phyloP scores from a whole-genome alignment of 1,140 invertebrate genomes.

The Drosophila santomea region DNA sequence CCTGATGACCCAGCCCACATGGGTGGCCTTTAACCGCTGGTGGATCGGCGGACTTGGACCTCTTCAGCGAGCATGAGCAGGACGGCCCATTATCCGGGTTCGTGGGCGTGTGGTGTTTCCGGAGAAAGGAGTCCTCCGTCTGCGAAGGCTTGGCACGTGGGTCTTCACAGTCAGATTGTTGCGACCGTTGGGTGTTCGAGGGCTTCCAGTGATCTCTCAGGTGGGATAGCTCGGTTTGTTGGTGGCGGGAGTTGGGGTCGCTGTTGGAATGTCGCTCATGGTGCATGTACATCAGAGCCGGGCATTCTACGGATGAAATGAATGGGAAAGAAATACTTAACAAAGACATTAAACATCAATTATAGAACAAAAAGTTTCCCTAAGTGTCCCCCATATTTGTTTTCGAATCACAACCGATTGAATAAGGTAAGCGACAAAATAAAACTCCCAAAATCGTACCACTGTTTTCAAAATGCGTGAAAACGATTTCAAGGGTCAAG shows the following conservation, averaged over 20 bases:
- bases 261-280: slow-evolving; percentile 50
- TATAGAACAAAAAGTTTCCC: too few relatives aligned
- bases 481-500: too few relatives aligned
- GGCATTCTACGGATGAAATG: slow-evolving; percentile 38
- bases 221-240: slow-evolving; percentile 60
- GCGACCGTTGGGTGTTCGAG: too few relatives aligned
- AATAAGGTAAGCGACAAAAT: not conserved
- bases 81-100: not conserved
- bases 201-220: slow-evolving; percentile 26
- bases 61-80: not conserved
- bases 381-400: too few relatives aligned
- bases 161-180: not conserved
- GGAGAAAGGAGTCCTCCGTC: slow-evolving; percentile 46
- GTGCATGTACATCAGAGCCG: slow-evolving; percentile 69
- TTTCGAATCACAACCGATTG: not conserved
- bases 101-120: slow-evolving; percentile 3
- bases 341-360: too few relatives aligned
- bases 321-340: not conserved
- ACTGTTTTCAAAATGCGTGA: too few relatives aligned
- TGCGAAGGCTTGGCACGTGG: slow-evolving; percentile 39
- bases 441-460: not conserved
- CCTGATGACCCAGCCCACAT: not conserved
- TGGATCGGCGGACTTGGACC: slow-evolving; percentile 33
- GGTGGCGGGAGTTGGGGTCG: slow-evolving; percentile 25
- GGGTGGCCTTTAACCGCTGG: slow-evolving; percentile 4